Evolutionary conservation across 2,797 vertebrate species (phyloP).

Genomic region (Graptemys geographica): DNA sequence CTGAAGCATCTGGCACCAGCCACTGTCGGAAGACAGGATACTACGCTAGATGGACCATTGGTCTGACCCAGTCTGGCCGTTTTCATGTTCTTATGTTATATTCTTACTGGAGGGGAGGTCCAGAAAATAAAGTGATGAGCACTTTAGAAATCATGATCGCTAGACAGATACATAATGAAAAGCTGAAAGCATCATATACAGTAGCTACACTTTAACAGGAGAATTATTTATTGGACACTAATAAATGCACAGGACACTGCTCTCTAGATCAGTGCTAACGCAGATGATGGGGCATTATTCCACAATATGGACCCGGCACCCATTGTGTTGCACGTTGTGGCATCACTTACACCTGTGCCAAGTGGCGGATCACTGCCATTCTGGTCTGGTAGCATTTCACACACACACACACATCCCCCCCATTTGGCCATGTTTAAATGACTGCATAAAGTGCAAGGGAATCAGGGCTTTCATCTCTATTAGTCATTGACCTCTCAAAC

Average conservation of each 20-base stretch:
- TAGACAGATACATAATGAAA: not conserved
- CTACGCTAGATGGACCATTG: not conserved
- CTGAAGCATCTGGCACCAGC: not conserved
- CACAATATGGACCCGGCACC: too few relatives aligned
- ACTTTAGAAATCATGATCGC: not conserved
- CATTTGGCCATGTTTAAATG: not conserved
- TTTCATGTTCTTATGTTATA: not conserved
- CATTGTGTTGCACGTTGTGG: too few relatives aligned
- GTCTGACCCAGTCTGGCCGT: not conserved
- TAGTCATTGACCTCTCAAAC: not conserved
- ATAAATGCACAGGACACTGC: not conserved
- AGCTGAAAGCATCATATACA: not conserved
- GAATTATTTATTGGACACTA: not conserved
- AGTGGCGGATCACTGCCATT: not conserved
- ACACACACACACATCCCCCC: too few relatives aligned
- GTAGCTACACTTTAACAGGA: not conserved
- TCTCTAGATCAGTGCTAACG: not conserved
- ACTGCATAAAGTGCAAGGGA: not conserved
- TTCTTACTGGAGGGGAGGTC: not conserved
- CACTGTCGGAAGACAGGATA: not conserved
- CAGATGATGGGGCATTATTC: too few relatives aligned
- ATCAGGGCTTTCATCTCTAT: not conserved
- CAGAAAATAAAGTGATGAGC: not conserved
- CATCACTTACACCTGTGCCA: not conserved
- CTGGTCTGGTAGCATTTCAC: not conserved